phyloP scores from a whole-genome alignment of 2,888 invertebrate genomes.

The Agrochola lota region DNA sequence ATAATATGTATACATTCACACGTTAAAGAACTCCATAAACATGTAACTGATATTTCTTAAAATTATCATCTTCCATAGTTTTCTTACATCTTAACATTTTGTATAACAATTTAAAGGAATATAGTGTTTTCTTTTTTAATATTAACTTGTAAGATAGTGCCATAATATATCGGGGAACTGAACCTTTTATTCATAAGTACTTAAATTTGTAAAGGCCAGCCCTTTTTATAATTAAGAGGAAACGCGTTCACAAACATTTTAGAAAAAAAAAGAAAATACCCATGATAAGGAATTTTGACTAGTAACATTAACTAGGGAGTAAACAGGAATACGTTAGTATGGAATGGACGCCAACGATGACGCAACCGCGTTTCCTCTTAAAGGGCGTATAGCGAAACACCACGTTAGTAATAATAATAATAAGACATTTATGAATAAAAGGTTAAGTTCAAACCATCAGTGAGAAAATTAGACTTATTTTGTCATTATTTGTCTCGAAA shows the following conservation, averaged over 20 bases:
- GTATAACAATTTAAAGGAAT: constrained; percentile 44
- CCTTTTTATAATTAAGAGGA: not conserved
- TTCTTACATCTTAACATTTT: constrained; percentile 47
- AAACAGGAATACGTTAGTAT: not conserved
- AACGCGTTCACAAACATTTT: not conserved
- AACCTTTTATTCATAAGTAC: constrained; percentile 16
- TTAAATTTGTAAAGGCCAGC: not conserved
- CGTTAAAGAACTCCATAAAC: constrained; percentile 15
- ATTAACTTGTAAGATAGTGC: constrained; percentile 56
- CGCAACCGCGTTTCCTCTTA: not conserved
- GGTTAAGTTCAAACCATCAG: constrained; percentile 24
- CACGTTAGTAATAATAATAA: constrained; percentile 12
- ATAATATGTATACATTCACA: constrained; percentile 43
- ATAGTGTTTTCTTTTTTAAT: constrained; percentile 38
- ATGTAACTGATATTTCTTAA: constrained; percentile 31
- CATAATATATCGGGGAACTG: constrained; percentile 43
- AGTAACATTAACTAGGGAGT: not conserved
- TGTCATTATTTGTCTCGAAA: constrained; percentile 8
- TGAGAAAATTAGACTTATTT: constrained; percentile 49
- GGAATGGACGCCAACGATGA: too few relatives aligned
- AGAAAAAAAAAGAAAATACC: not conserved
- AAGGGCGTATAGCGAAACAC: not conserved
- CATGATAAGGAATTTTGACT: not conserved
- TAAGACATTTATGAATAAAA: constrained; percentile 20
- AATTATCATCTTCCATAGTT: constrained; percentile 51